Percentiles rank a stretch among this genome's conserved stretches.
phyloP scores from a whole-genome alignment of 2,888 invertebrate species.

The Ceriagrion tenellum region DNA sequence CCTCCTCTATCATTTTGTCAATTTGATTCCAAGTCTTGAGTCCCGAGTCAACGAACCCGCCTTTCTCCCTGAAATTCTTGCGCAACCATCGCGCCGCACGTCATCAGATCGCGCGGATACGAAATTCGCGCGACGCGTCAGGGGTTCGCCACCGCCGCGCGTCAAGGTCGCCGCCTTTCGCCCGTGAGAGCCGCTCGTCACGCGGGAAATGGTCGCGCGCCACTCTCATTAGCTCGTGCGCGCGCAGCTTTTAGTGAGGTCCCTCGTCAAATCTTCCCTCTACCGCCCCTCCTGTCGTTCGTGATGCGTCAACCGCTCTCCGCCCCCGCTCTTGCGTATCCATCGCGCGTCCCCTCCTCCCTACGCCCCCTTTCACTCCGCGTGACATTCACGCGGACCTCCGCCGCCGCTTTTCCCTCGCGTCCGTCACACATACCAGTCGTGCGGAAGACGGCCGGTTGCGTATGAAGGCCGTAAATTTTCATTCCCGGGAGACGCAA shows the following conservation, averaged over 20 bases:
- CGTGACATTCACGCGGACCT: background rate
- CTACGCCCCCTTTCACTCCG: background rate
- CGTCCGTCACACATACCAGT: background rate
- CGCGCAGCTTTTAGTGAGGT: background rate
- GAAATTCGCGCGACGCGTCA: background rate
- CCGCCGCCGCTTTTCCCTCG: background rate
- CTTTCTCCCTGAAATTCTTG: background rate
- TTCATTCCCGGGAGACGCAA: no score
- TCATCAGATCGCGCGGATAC: background rate
- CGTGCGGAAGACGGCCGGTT: background rate
- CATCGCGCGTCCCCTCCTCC: background rate
- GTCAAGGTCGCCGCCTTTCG: background rate
- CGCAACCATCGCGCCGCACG: background rate
- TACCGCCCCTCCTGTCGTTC: background rate
- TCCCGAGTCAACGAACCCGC: slow-evolving; percentile 48
- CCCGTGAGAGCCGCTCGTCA: no score
- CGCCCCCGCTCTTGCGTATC: background rate
- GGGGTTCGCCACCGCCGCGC: background rate
- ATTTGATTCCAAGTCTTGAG: slow-evolving; percentile 46
- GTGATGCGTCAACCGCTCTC: background rate
- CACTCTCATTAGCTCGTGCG: background rate
- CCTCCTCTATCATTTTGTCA: slow-evolving; percentile 29
- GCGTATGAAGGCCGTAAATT: background rate
- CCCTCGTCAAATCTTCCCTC: background rate
- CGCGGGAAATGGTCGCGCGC: background rate